A percentile compares a stretch with the other conserved stretches of the same genome.
Conservation (phyloP, 2,113 vertebrate species). For the Ammodytes marinus region DNA sequence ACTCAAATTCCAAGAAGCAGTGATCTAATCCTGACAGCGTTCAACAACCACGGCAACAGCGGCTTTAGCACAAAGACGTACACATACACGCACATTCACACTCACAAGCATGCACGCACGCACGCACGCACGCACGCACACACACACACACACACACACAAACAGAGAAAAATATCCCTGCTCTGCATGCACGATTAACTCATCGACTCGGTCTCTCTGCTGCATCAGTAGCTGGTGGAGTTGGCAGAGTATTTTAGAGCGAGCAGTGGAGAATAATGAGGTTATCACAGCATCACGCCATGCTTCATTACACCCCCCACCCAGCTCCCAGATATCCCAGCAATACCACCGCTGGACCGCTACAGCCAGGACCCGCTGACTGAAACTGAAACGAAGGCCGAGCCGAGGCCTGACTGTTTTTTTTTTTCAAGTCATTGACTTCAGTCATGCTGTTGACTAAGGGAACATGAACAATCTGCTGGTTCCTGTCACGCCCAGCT, state of each 20-base stretch:
- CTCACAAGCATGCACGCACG: neutral
- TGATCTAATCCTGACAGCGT: neutral
- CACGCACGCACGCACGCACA: constrained; percentile 2
- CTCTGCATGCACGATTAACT: constrained; percentile 49
- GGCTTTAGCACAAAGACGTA: neutral
- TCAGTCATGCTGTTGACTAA: neutral
- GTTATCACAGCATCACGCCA: constrained; percentile 49
- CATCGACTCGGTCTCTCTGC: constrained; percentile 32
- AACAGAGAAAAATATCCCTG: neutral
- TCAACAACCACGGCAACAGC: neutral
- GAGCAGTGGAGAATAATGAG: constrained; percentile 56
- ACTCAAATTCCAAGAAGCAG: neutral
- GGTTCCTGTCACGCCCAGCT: neutral
- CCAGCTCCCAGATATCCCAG: constrained; percentile 24
- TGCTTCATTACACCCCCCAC: constrained; percentile 47
- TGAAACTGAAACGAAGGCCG: neutral
- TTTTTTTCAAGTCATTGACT: neutral
- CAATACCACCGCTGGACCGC: neutral
- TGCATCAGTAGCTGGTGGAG: constrained; percentile 34
- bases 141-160: neutral
- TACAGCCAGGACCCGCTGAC: neutral
- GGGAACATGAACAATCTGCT: neutral
- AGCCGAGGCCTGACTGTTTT: neutral
- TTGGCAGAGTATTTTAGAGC: constrained; percentile 11
- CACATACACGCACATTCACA: neutral